Evolutionary conservation across 2,113 vertebrate species (phyloP).

Genomic region (Cacatua alba): DNA sequence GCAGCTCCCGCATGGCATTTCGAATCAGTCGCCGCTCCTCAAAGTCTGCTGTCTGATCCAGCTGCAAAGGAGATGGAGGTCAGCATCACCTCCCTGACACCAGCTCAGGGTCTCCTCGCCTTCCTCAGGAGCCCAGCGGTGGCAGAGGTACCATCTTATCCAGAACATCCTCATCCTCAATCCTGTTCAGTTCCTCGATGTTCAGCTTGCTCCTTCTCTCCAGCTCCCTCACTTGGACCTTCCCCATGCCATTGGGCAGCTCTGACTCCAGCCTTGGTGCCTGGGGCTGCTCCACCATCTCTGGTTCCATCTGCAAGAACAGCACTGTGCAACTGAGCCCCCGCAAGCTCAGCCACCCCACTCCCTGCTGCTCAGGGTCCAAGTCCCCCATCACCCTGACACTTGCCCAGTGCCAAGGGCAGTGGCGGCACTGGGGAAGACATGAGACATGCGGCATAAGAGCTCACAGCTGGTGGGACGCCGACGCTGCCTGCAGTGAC

Average conservation of each 20-base stretch:
- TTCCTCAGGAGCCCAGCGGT: background rate
- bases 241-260: conserved; percentile 77
- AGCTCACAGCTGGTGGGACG: background rate
- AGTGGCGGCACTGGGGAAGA: background rate
- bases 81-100: background rate
- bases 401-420: background rate
- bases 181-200: conserved; percentile 81
- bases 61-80: conserved; percentile 69
- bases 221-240: conserved; percentile 50
- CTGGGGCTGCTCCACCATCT: conserved; percentile 73
- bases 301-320: conserved; percentile 80
- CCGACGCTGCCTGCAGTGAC: fast-evolving
- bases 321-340: fast-evolving
- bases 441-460: fast-evolving
- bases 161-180: conserved; percentile 91
- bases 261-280: conserved; percentile 47
- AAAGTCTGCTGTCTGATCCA: conserved; percentile 89
- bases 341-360: fast-evolving
- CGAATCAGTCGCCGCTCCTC: conserved; percentile 93
- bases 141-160: conserved; percentile 90
- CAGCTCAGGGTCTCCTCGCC: background rate
- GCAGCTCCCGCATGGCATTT: conserved; percentile 91
- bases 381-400: background rate
- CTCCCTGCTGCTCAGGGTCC: background rate
- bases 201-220: conserved; percentile 78